Evolutionary conservation across 2,797 vertebrate species (phyloP).

Genomic region (Loriculus beryllinus): DNA sequence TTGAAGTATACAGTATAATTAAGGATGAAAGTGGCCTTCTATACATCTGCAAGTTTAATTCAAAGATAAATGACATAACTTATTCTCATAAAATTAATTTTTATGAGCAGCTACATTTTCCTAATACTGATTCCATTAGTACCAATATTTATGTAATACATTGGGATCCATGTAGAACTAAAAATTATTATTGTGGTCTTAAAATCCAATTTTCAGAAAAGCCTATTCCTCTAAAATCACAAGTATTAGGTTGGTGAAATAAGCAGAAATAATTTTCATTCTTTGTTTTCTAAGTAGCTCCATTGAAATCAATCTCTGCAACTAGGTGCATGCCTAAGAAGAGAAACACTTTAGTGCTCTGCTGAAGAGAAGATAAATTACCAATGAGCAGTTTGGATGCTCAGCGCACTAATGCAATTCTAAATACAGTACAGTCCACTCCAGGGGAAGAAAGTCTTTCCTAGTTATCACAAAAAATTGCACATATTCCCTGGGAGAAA

Average conservation of each 20-base stretch:
- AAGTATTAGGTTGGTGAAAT: constrained; percentile 10
- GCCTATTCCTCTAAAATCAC: background rate
- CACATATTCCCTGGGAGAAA: background rate
- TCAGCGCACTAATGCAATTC: background rate
- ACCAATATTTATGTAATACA: background rate
- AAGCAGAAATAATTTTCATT: constrained; percentile 3
- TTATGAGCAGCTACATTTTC: background rate
- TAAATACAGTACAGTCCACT: constrained; percentile 26
- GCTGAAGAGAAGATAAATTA: constrained; percentile 31
- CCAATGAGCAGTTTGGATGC: background rate
- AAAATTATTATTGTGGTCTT: background rate
- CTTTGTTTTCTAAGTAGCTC: background rate
- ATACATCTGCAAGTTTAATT: background rate
- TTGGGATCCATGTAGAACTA: background rate
- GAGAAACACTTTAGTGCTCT: background rate
- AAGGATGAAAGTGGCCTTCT: background rate
- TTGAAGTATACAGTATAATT: background rate
- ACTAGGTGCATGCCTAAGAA: background rate
- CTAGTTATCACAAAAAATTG: constrained; percentile 39
- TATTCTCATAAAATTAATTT: background rate
- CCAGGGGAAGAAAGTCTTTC: constrained; percentile 4
- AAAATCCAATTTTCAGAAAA: constrained; percentile 28
- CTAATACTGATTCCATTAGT: background rate
- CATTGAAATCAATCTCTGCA: background rate
- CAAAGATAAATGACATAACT: background rate